Base-by-base conservation (phyloP, 2,113 vertebrate species). In the Lophura nycthemera region DNA sequence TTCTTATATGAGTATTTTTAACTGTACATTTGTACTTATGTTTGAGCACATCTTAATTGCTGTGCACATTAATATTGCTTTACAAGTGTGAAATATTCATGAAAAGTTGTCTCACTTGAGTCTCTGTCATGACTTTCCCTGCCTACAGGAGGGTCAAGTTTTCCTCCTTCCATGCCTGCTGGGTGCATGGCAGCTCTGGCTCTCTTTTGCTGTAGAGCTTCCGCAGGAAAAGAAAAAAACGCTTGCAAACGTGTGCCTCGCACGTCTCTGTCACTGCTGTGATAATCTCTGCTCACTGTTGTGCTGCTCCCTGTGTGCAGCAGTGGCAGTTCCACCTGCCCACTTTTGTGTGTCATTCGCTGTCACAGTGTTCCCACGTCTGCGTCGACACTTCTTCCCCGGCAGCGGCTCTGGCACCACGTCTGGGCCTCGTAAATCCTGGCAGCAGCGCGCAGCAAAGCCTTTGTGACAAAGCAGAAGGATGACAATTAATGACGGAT, bases 381-480 rank as follows among this genome's bases (percentile, higher is more conserved):
- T 69, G 81, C 20, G 47, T 9, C 90, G 91, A 65, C 34, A 43
- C 20, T 1, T 83, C 77, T 83, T 85, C 84, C 75, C 77, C 0
- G 3, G 67, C 59, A 89, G 78, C 60, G 40, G 81, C 84, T 76
- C 25, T 22, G 0, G 71, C 32, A 5, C 61, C 21, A 0, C 27
- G 34, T 65, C 88, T 70, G 79, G 82, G 86, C 93, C 94, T 83
- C 80, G 65, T 86, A 91, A 96, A 91, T 83, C 93, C 79, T 43
- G 87, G 79, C 67, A 77, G 60, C 94, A 36, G 29, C 52, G 1
- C 0, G 0, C 65, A 63, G 67, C 56, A 67, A 50, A 67, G 61
- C 57, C 76, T 91, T 74, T 67, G 87, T 80, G 85, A 89, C 82
- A 92, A 89, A 89, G 87, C 1, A 54, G 52, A 50, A 48, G 18